Conservation (phyloP, 2,888 invertebrate genomes). For the Tanypteryx hageni region DNA sequence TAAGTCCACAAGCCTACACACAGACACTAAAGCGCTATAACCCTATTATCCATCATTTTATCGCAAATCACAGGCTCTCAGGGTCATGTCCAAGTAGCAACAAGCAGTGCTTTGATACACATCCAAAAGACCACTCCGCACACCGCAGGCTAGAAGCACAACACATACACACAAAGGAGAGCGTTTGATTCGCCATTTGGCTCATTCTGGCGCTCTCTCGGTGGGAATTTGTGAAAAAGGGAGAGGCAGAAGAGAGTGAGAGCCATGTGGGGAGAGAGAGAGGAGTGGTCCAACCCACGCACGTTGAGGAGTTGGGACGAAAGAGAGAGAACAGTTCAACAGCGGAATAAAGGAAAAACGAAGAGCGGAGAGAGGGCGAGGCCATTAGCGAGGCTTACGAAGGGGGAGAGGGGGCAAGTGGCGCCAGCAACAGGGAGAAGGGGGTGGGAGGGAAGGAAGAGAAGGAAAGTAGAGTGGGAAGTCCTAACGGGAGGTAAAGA, state of each 20-base stretch:
- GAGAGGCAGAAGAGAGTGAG: neutral
- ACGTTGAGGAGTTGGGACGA: neutral
- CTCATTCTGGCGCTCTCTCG: slow-evolving; percentile 25
- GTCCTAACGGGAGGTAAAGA: neutral
- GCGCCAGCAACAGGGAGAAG: neutral
- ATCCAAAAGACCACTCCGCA: slow-evolving; percentile 21
- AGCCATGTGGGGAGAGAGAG: neutral
- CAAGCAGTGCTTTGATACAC: slow-evolving; percentile 44
- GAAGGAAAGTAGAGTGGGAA: neutral
- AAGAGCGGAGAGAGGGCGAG: neutral
- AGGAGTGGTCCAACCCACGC: neutral
- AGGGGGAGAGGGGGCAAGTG: neutral
- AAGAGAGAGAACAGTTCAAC: slow-evolving; percentile 33
- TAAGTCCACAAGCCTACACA: too few species aligned
- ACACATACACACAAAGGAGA: slow-evolving; percentile 41
- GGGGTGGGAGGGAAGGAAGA: neutral
- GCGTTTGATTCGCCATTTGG: slow-evolving; percentile 46
- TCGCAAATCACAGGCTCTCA: slow-evolving; percentile 27
- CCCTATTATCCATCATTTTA: slow-evolving; percentile 40
- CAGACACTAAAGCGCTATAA: neutral
- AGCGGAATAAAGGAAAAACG: neutral
- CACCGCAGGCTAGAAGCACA: neutral
- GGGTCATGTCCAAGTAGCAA: slow-evolving; percentile 33
- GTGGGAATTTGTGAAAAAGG: neutral
- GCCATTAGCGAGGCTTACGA: neutral